Conservation (phyloP, 2,113 vertebrate species). For the Jaculus jaculus region DNA sequence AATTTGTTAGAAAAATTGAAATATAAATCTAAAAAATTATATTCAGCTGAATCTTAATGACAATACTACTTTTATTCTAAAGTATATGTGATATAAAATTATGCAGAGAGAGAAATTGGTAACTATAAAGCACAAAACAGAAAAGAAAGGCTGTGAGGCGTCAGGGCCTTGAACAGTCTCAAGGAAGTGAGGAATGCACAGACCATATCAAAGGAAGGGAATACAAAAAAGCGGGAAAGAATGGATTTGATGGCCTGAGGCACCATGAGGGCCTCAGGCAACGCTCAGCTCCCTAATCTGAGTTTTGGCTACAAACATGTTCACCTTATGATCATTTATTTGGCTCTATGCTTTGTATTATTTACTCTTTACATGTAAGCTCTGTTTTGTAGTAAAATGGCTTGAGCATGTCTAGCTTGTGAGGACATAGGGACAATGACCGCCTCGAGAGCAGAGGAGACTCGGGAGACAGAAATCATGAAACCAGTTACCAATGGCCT, state of each 20-base stretch:
- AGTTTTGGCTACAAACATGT: rapidly evolving
- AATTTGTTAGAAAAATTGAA: background rate
- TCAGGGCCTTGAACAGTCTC: background rate
- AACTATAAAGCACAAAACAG: background rate
- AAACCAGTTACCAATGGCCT: background rate
- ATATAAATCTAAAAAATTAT: background rate
- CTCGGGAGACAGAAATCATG: background rate
- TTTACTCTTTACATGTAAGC: background rate
- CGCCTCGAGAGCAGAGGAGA: background rate
- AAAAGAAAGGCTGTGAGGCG: background rate
- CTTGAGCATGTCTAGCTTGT: background rate
- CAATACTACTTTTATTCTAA: background rate
- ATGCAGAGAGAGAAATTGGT: background rate
- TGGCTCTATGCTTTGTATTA: background rate
- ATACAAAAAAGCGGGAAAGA: rapidly evolving
- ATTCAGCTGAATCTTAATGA: background rate
- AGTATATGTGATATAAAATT: background rate
- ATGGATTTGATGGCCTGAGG: rapidly evolving
- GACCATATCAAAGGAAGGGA: background rate
- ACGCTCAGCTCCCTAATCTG: no score
- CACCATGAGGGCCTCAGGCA: no score
- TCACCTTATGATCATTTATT: background rate
- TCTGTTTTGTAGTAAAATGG: background rate
- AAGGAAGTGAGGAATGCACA: background rate
- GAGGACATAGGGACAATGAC: background rate